Conservation (phyloP, 2,888 invertebrate genomes). For the Cephus sareptanus region DNA sequence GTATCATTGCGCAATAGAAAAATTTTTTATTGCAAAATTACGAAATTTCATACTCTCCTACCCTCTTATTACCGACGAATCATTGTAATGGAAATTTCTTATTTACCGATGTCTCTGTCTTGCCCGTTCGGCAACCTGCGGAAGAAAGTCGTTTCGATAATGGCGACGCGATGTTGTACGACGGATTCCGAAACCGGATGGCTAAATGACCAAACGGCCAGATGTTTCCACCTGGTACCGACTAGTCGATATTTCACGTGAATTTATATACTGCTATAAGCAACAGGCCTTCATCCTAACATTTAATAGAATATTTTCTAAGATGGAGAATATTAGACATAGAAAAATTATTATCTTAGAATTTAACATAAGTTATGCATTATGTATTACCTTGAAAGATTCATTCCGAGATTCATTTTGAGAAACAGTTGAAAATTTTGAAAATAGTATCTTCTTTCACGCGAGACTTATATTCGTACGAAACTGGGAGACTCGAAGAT, state of each 20-base stretch:
- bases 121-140: not conserved
- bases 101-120: not conserved
- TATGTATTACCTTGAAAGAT: not conserved
- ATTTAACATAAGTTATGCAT: not conserved
- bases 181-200: not conserved
- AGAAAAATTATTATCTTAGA: not conserved
- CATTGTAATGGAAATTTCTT: not conserved
- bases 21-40: not conserved
- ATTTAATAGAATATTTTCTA: not conserved
- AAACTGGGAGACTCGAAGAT: not conserved
- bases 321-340: not conserved
- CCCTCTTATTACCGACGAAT: constrained; percentile 1
- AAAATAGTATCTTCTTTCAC: not conserved
- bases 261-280: not conserved
- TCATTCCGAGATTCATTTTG: not conserved
- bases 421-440: not conserved
- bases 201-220: not conserved
- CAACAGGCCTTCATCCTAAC: not conserved
- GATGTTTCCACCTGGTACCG: not conserved
- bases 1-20: not conserved
- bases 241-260: not conserved
- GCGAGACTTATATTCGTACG: not conserved
- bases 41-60: constrained; percentile 3
- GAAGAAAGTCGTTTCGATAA: constrained; percentile 3
- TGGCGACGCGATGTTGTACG: not conserved